Evolutionary conservation across 2,113 vertebrate genomes (phyloP), one percentile per base, ranked within the genome.

Genomic region (Xiphorhynchus elegans): DNA sequence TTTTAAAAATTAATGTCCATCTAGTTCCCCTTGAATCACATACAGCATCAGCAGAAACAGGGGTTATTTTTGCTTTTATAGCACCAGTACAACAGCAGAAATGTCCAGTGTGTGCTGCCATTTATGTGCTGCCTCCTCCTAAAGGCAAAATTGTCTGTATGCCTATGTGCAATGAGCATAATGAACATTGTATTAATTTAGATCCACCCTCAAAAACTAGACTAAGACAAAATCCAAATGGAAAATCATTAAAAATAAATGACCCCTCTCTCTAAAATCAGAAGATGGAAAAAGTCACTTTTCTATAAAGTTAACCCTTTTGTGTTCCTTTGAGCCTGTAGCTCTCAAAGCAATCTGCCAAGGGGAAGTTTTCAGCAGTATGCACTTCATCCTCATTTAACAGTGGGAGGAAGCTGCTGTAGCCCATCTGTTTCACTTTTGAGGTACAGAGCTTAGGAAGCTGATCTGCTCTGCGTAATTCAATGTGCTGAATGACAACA

Each of bases 361-460:
- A 17, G 6, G 63, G 40, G 21, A 11, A 60, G 40, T 44, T 46
- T 80, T 56, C 78, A 25, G n/a, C 87, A 46, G 2, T 28, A 6
- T 11, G 17, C 73, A 31, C 39, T 89, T 73, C 69, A 79, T 67
- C 53, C n/a, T 76, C 53, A 1, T 58, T 50, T 49, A 76, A 23
- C 89, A 85, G 87, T 53, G 74, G 63, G 49, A 87, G 70, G 83
- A 92, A 94, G 59, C 50, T 77, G 88, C 49, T 33, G 17, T 8
- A 76, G 68, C 79, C 94, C 88, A 74, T 86, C 90, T 92, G 94
- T 74, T 86, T 80, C 58, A 42, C 50, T 95, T 86, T 31, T 8
- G 82, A 86, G 88, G 72, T 17, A 29, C 15, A 76, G 50, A 90
- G 50, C 39, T 81, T 2, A 47, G 88, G 79, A 86, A 80, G 68